Conservation (phyloP, 2,888 invertebrate species). For the Zygogramma bicolorata region DNA sequence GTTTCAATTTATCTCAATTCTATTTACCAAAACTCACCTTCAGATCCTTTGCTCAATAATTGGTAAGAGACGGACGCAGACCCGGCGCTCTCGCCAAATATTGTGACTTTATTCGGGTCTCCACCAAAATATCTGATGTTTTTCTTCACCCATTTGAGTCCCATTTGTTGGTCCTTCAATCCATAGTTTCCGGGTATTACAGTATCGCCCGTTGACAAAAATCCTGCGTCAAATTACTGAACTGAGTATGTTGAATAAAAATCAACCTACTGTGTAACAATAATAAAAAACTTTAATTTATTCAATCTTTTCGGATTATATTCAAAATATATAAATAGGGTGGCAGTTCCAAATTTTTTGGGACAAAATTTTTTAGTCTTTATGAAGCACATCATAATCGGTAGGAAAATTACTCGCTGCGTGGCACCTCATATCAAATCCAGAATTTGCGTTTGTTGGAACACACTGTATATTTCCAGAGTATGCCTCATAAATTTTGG, state of each 20-base stretch:
- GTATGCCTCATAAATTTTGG: too few species aligned
- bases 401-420: too few species aligned
- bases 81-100: slow-evolving; percentile 32
- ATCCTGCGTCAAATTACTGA: slow-evolving; percentile 26
- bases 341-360: too few species aligned
- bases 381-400: too few species aligned
- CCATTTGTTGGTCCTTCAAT: slow-evolving; percentile 46
- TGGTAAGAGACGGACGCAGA: slow-evolving; percentile 28
- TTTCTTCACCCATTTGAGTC: slow-evolving; percentile 38
- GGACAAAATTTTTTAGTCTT: too few species aligned
- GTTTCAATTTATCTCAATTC: neutral
- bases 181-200: slow-evolving; percentile 47
- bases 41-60: slow-evolving; percentile 17
- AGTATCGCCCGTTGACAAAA: slow-evolving; percentile 42
- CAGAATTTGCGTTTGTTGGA: too few species aligned
- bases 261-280: neutral
- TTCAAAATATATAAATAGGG: too few species aligned
- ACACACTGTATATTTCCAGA: too few species aligned
- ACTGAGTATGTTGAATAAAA: neutral
- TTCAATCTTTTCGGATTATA: too few species aligned
- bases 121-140: slow-evolving; percentile 38
- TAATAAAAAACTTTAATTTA: too few species aligned
- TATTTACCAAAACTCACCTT: slow-evolving; percentile 13
- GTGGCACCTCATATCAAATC: too few species aligned
- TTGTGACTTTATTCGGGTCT: slow-evolving; percentile 29